Evolutionary conservation across 1,140 invertebrate species (phyloP), one percentile per base, ranked within the genome.

Genomic region (Vanessa tameamea): DNA sequence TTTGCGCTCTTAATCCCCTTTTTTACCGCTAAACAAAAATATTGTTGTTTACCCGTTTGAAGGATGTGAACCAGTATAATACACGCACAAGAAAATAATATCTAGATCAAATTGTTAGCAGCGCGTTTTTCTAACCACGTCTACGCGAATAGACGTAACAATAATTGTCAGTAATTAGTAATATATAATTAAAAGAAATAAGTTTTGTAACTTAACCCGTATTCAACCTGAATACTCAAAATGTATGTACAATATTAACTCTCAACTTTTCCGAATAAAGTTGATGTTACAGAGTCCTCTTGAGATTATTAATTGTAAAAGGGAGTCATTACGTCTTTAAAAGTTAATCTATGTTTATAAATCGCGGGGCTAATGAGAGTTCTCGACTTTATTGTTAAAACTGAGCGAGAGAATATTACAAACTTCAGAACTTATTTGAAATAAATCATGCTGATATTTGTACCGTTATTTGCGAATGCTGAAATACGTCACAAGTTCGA

Each of bases 351-450:
- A 67, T 78, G 76, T 80, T 80, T 78, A 82, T 78, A 80, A 82
- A 78, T 79, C 75, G 77, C 78, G 75, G 74, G 75, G 78, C 75
- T 80, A 82, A 82, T 78, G 78, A 78, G 81, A 80, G 78, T 82
- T 82, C 69, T 76, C 64, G 76, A 80, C 76, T 82, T 82, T 78
- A 77, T 80, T 80, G 78, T 82, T 65, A 75, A 80, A 79, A 78
- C 76, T 73, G 73, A 72, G 75, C 75, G 77, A 73, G 76, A 72
- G 72, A 82, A 82, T 82, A 77, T 80, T 82, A 73, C 57, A 69
- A 82, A 79, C 77, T 81, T 82, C 75, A 66, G 65, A 76, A 82
- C 76, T 82, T 80, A 75, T 75, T 77, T 66, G 70, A 77, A 77
- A 73, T 81, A 81, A 82, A 82, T 82, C 75, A 82, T 77, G 73